Evolutionary conservation across 2,797 vertebrate genomes (phyloP).

Genomic region (Gobionotothen gibberifrons): DNA sequence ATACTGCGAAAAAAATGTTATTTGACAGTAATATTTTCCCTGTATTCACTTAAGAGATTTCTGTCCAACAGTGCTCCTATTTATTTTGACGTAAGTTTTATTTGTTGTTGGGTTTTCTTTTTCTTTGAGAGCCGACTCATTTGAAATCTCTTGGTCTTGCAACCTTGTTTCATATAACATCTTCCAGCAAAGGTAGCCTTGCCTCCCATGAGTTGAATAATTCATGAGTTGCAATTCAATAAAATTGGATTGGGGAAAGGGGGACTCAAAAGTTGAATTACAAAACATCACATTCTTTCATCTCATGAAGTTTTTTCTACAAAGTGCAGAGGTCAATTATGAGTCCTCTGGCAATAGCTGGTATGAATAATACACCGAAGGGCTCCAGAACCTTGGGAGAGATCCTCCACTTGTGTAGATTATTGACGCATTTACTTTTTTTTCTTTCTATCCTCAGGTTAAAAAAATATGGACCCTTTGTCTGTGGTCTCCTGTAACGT

Average conservation of each 20-base stretch:
- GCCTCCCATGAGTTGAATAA: slow-evolving; percentile 76
- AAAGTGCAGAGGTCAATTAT: slow-evolving; percentile 85
- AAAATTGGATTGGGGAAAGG: slow-evolving; percentile 75
- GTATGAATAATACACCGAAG: slow-evolving; percentile 84
- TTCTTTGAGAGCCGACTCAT: slow-evolving; percentile 57
- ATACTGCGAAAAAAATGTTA: slow-evolving; percentile 37
- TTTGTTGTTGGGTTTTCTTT: slow-evolving; percentile 62
- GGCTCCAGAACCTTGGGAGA: slow-evolving; percentile 81
- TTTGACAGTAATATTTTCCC: slow-evolving; percentile 53
- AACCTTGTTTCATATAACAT: slow-evolving; percentile 79
- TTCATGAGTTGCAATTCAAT: slow-evolving; percentile 82
- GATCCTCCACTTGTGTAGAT: slow-evolving; percentile 82
- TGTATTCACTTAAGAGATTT: slow-evolving; percentile 57
- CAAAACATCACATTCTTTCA: slow-evolving; percentile 86
- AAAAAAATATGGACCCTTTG: slow-evolving; percentile 75
- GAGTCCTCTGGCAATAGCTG: slow-evolving; percentile 81
- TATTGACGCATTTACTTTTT: slow-evolving; percentile 80
- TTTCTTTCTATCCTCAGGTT: slow-evolving; percentile 78
- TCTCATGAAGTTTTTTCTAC: slow-evolving; percentile 75
- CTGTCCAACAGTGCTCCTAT: slow-evolving; percentile 48
- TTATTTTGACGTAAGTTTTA: slow-evolving; percentile 67
- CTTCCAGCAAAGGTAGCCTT: slow-evolving; percentile 75
- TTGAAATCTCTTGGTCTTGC: slow-evolving; percentile 68
- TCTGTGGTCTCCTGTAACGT: slow-evolving; percentile 78
- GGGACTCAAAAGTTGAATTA: slow-evolving; percentile 83